These are phyloP conservation scores for Thermophis baileyi DNA, from an alignment of 2,113 vertebrate genomes.

Conservation along the genomic window DNA sequence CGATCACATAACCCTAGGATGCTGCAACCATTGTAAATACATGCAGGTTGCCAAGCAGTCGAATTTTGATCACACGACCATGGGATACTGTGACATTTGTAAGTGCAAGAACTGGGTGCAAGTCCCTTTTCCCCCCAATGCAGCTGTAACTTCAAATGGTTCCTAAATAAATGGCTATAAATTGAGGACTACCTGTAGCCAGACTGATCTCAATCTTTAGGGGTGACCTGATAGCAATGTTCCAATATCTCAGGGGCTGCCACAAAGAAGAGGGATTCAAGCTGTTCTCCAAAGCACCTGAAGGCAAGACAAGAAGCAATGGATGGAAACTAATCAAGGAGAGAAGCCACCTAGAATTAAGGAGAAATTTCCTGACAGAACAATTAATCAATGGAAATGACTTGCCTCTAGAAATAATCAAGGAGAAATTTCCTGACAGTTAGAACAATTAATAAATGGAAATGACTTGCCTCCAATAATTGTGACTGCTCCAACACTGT, in stretches of 20 bases:
- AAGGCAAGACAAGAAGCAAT: background rate
- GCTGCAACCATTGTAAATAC: background rate
- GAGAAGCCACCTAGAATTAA: background rate
- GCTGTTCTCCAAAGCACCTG: background rate
- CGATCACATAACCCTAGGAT: background rate
- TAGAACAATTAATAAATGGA: too few species aligned
- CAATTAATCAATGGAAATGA: too few species aligned
- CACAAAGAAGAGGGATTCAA: background rate
- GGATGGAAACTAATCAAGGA: too few species aligned
- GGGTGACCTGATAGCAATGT: background rate
- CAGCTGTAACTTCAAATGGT: background rate
- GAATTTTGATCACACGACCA: background rate
- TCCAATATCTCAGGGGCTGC: background rate
- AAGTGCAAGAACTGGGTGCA: background rate
- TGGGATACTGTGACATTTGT: background rate
- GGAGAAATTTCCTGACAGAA: background rate
- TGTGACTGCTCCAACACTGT: background rate
- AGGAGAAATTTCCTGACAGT: too few species aligned
- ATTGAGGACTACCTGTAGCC: background rate
- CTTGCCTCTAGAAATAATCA: too few species aligned
- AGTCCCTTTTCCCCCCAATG: background rate
- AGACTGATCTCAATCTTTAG: background rate
- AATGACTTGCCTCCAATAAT: background rate
- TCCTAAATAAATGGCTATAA: background rate
- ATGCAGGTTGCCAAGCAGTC: background rate